Conservation (phyloP, 2,888 invertebrate species). For the Plagodis dolabraria region DNA sequence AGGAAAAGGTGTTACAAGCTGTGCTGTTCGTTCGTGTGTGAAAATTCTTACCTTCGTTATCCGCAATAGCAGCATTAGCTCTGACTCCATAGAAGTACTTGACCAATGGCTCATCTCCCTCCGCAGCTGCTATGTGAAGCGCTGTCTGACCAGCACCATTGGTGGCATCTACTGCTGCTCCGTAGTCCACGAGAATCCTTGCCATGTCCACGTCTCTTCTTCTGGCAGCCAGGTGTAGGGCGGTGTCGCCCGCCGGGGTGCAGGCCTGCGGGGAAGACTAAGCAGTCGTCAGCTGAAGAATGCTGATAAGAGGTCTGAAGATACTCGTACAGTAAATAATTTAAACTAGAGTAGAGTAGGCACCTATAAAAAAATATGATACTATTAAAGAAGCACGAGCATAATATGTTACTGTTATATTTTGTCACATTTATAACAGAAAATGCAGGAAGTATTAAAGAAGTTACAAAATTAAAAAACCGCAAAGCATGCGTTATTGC, state of each 20-base stretch:
- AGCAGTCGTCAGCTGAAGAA: conserved; percentile 21
- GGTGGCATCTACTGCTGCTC: conserved; percentile 95
- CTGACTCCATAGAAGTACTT: conserved; percentile 98
- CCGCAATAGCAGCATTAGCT: conserved; percentile 97
- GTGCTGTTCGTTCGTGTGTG: no score
- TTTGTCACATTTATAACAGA: no score
- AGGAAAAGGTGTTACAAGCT: no score
- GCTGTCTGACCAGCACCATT: conserved; percentile 98
- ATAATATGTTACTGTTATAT: no score
- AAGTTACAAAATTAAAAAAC: no score
- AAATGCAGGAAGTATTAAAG: no score
- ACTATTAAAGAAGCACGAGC: no score
- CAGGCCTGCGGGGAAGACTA: conserved; percentile 82
- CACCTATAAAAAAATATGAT: no score
- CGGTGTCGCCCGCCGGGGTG: conserved; percentile 95
- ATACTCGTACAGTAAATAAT: not conserved
- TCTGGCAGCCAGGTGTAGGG: conserved; percentile 97
- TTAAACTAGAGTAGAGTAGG: not conserved
- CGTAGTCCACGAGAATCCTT: conserved; percentile 95
- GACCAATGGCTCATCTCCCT: conserved; percentile 97
- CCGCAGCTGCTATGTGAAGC: conserved; percentile 97
- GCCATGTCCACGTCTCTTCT: conserved; percentile 97
- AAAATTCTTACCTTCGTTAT: conserved; percentile 90
- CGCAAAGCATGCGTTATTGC: no score
- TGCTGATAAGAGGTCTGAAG: not conserved